phyloP scores from a whole-genome alignment of 2,113 vertebrate genomes.

The Rhinolophus sinicus region DNA sequence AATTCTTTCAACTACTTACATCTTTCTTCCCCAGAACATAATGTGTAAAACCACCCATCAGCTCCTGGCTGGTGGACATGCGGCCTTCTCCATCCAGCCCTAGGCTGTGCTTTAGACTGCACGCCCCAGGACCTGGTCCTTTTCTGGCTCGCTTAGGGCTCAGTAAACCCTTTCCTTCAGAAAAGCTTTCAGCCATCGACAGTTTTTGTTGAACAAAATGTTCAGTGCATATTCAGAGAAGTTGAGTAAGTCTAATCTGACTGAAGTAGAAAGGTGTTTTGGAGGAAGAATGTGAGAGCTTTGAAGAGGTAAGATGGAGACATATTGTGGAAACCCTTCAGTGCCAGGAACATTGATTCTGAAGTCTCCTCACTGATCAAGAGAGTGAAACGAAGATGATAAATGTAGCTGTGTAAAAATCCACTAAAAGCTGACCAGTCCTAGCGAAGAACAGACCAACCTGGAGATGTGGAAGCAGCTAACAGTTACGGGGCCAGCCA shows the following conservation, averaged over 20 bases:
- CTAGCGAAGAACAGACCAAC: background rate
- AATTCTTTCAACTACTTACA: no score
- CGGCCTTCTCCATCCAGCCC: no score
- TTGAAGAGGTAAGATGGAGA: background rate
- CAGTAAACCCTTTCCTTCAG: no score
- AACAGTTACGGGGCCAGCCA: no score
- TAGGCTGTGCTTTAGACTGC: no score
- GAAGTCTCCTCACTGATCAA: background rate
- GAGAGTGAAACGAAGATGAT: background rate
- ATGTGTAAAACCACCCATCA: no score
- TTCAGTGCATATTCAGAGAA: background rate
- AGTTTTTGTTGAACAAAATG: no score
- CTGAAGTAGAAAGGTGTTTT: background rate
- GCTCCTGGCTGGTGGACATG: no score
- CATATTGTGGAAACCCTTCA: background rate
- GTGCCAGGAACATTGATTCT: background rate
- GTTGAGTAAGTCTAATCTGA: background rate
- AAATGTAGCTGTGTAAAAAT: background rate
- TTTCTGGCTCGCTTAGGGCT: no score
- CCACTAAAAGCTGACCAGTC: background rate
- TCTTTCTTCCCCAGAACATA: no score
- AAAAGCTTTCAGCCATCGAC: no score
- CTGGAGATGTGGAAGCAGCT: background rate
- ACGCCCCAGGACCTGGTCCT: no score
- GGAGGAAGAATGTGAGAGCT: background rate